Evolutionary conservation across 1,140 invertebrate species (phyloP).

Genomic region (Paralvinella palmiformis): DNA sequence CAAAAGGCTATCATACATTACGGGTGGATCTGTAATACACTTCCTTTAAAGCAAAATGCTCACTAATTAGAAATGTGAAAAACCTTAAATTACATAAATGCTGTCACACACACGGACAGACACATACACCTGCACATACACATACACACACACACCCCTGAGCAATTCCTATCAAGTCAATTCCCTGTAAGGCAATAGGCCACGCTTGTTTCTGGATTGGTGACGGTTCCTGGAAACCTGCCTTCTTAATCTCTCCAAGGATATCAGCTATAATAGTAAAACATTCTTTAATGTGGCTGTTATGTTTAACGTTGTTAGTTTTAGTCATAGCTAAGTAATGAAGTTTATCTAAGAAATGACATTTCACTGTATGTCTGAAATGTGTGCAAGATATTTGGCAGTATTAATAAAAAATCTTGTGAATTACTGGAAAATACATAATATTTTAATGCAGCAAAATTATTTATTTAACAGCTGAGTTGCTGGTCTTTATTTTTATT

Average conservation of each 20-base stretch:
- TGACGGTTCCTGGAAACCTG: constrained; percentile 41
- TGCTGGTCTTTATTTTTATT: too few species aligned
- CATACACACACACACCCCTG: too few species aligned
- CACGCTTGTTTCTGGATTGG: constrained; percentile 66
- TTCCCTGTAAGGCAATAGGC: constrained; percentile 77
- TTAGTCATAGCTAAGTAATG: background rate
- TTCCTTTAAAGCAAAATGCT: too few species aligned
- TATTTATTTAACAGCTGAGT: too few species aligned
- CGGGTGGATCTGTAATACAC: too few species aligned
- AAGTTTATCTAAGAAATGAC: background rate
- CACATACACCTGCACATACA: too few species aligned
- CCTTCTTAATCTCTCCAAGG: constrained; percentile 39
- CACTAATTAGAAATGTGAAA: too few species aligned
- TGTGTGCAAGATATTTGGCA: background rate
- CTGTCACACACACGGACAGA: too few species aligned
- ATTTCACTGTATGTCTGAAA: background rate
- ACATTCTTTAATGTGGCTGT: constrained; percentile 3
- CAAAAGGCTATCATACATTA: too few species aligned
- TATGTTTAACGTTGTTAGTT: background rate
- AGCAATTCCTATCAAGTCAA: constrained; percentile 87
- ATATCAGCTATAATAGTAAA: constrained; percentile 42
- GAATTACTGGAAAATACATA: background rate
- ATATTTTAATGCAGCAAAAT: background rate
- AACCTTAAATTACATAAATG: too few species aligned
- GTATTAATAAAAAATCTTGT: background rate